Conservation (phyloP, 2,888 invertebrate species). For the Meloe dianella region DNA sequence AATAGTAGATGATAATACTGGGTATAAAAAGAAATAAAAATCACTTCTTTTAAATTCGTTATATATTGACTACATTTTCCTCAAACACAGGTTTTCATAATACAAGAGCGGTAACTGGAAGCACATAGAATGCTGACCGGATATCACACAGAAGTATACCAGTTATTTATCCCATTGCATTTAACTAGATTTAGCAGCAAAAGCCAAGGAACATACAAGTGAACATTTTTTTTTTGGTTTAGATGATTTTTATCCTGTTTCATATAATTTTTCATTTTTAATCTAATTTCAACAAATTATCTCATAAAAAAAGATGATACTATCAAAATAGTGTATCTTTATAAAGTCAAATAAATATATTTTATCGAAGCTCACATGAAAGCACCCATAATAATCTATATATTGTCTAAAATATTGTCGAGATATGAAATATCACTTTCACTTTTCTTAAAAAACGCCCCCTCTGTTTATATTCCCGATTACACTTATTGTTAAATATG, state of each 20-base stretch:
- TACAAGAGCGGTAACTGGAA: constrained; percentile 55
- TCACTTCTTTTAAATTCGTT: constrained; percentile 38
- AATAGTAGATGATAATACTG: neutral
- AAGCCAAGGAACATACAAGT: constrained; percentile 55
- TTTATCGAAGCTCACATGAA: constrained; percentile 47
- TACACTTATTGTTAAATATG: constrained; percentile 21
- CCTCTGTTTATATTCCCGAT: constrained; percentile 21
- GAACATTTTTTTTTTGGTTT: constrained; percentile 40
- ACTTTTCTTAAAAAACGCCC: constrained; percentile 33
- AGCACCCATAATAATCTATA: constrained; percentile 39
- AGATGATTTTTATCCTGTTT: constrained; percentile 1
- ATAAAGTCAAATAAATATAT: constrained; percentile 35
- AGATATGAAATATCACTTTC: constrained; percentile 51
- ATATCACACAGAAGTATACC: constrained; percentile 51
- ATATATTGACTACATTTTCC: constrained; percentile 53
- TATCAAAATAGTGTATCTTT: constrained; percentile 43
- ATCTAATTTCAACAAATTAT: constrained; percentile 25
- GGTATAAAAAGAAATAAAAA: constrained; percentile 16
- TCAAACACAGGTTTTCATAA: constrained; percentile 53
- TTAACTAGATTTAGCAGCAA: constrained; percentile 49
- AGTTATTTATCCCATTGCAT: constrained; percentile 48
- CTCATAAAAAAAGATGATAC: constrained; percentile 29
- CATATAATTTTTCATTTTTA: neutral
- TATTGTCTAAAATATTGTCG: constrained; percentile 54
- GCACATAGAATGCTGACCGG: constrained; percentile 56